A percentile compares a stretch with the other conserved stretches of the same genome.
These are phyloP conservation scores for Cylindroiulus punctatus DNA, from an alignment of 2,888 invertebrate genomes.

Conservation along the genomic window DNA sequence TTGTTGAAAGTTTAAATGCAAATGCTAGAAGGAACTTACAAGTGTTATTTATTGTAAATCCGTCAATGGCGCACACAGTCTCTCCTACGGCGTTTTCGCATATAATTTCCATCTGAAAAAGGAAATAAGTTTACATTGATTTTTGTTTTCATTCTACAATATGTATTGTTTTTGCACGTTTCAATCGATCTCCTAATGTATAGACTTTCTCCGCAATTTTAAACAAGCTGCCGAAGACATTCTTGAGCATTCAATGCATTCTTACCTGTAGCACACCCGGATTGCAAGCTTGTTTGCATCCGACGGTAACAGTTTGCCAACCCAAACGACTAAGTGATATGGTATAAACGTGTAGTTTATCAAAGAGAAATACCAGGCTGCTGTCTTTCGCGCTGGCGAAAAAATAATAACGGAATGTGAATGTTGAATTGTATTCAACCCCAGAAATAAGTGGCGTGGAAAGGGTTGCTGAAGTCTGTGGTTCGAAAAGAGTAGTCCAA, in stretches of 20 bases:
- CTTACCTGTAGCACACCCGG: background rate
- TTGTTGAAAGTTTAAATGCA: background rate
- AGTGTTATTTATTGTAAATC: background rate
- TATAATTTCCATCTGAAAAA: background rate
- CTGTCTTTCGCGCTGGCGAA: background rate
- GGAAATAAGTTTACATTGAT: background rate
- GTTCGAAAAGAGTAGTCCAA: background rate
- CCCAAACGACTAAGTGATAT: background rate
- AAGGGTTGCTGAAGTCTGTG: slow-evolving; percentile 8
- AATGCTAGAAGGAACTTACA: too few species aligned
- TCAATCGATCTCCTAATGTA: too few species aligned
- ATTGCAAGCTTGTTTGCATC: background rate
- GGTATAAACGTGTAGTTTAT: background rate
- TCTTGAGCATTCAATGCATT: background rate
- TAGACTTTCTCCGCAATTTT: too few species aligned
- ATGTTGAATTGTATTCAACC: background rate
- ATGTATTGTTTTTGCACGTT: too few species aligned
- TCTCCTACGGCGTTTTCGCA: background rate
- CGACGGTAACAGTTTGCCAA: slow-evolving; percentile 3
- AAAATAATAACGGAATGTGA: slow-evolving; percentile 23
- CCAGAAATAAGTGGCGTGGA: background rate
- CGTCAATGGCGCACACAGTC: background rate
- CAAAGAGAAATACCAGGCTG: background rate
- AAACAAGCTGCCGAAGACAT: background rate
- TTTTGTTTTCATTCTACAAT: too few species aligned